phyloP scores from a whole-genome alignment of 2,888 invertebrate species.

The Heliconius hortense region DNA sequence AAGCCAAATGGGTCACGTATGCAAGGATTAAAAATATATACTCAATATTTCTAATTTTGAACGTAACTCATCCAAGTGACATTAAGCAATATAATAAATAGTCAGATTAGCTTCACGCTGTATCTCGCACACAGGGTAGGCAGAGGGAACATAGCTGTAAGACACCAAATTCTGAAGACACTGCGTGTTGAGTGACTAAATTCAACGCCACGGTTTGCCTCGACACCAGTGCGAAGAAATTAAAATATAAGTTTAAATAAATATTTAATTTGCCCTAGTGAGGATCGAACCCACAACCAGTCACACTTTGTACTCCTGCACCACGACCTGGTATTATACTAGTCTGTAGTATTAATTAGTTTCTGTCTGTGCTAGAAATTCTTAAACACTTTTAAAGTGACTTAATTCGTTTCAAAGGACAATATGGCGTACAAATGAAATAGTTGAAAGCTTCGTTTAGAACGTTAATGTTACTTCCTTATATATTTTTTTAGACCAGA shows the following conservation, averaged over 20 bases:
- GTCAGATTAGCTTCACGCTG: too few species aligned
- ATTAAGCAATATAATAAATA: too few species aligned
- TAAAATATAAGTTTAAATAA: not conserved
- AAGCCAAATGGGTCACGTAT: too few species aligned
- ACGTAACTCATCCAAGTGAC: too few species aligned
- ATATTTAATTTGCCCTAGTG: not conserved
- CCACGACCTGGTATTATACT: not conserved
- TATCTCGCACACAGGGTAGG: too few species aligned
- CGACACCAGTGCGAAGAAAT: not conserved
- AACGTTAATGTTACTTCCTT: not conserved
- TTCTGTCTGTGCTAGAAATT: not conserved
- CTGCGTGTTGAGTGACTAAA: not conserved
- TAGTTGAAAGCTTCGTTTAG: not conserved
- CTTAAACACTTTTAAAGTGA: constrained; percentile 9
- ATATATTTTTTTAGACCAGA: not conserved
- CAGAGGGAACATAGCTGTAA: too few species aligned
- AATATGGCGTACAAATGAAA: not conserved
- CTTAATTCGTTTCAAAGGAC: not conserved
- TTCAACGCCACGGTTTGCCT: not conserved
- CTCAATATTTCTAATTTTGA: too few species aligned
- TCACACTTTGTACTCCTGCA: not conserved
- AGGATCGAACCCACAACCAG: not conserved
- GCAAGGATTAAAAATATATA: too few species aligned
- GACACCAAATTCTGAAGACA: too few species aligned
- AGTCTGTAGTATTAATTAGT: not conserved